Evolutionary conservation across 2,797 vertebrate genomes (phyloP), one percentile per base, ranked within the genome.

Genomic region (Telmatherina bonti): DNA sequence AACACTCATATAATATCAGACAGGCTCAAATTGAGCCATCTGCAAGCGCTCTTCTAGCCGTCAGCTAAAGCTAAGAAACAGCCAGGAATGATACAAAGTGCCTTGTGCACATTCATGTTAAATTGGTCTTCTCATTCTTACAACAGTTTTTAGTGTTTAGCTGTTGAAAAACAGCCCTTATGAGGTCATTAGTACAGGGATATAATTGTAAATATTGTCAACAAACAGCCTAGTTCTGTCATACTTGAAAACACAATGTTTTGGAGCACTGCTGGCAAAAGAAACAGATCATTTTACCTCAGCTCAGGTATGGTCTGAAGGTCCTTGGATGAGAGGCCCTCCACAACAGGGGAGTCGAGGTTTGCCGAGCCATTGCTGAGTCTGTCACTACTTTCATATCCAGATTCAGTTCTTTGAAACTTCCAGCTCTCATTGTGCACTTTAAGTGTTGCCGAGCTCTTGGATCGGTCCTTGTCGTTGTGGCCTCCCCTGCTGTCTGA

Each of bases 331-430:
- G 88, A 90, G 1, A 81, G 72, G 86, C 92, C 94, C 49, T 98
- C 96, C 7, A 94, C 92, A 36, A 94, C 79, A 2, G 96, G 96
- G 0, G 97, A 97, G 88, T 98, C 97, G 0, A 96, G 90, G 71
- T 94, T 96, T 56, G 95, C 89, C 1, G 98, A 98, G n/a, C 95
- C 95, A 0, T 95, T 99, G 89, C 97, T 97, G 53, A 97, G 91
- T 38, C 96, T 93, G 85, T 98, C 96, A 2, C 96, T 97, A 79
- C 97, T 99, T 81, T 99, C 97, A 7, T 98, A 98, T 0, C 97
- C 97, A 27, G 97, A 98, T 83, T 99, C 97, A 0, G 96, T 96
- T 72, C 96, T 92, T 65, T 97, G 98, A 81, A 96, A 95, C 80
- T 96, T 97, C 96, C 97, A 96, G 81, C 88, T 96, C 65, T 97